Percentiles rank a stretch among this genome's conserved stretches.
Evolutionary conservation across 2,113 vertebrate species (phyloP).

Genomic region (Centrocercus urophasianus): DNA sequence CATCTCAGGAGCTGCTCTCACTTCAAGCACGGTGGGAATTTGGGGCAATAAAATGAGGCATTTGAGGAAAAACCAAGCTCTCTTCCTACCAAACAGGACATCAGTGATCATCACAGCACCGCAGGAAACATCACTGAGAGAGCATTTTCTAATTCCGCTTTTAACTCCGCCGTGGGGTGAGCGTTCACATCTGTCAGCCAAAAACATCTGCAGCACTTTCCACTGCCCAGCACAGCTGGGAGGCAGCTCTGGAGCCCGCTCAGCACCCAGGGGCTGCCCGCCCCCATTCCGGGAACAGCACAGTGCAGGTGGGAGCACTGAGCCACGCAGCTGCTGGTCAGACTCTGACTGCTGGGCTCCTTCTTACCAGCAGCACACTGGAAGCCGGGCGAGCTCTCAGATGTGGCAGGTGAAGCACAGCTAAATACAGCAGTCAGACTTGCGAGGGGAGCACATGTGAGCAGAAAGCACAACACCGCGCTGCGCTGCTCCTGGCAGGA

Average conservation of each 20-base stretch:
- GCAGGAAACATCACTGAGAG: accelerated
- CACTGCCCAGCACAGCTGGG: neutral
- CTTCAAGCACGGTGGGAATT: accelerated
- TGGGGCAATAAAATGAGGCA: accelerated
- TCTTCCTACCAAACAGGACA: accelerated
- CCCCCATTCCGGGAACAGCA: neutral
- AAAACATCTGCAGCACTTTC: neutral
- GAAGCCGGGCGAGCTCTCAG: neutral
- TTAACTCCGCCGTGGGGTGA: neutral
- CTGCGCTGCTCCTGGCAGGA: neutral
- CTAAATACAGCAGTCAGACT: accelerated
- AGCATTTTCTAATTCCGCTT: neutral
- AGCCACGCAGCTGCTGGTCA: neutral
- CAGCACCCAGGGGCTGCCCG: accelerated
- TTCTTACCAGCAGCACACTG: neutral
- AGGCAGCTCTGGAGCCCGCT: neutral
- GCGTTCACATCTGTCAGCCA: neutral
- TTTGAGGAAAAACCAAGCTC: neutral
- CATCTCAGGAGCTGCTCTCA: neutral
- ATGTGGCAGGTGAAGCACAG: neutral
- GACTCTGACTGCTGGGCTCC: neutral
- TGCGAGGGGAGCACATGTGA: neutral
- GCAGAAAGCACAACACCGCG: neutral
- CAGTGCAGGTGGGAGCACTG: neutral
- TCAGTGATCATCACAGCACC: neutral